Percentiles rank a stretch among this genome's conserved stretches.
Evolutionary conservation across 2,113 vertebrate species (phyloP).

Genomic region (Crypturellus undulatus): DNA sequence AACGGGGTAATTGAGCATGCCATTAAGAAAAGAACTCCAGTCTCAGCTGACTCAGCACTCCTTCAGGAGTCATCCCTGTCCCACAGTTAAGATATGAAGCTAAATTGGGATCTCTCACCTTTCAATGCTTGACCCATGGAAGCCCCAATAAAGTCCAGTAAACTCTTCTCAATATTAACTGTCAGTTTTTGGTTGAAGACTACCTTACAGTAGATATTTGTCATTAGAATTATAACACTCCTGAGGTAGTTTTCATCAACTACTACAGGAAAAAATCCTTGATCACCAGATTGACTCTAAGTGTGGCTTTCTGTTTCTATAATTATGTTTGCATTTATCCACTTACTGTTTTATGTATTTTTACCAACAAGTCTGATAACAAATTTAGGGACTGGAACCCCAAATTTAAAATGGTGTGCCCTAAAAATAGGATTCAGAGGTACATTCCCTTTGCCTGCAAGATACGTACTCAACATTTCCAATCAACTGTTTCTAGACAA

Average conservation of each 20-base stretch:
- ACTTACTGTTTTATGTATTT: not conserved
- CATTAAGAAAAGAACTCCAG: not conserved
- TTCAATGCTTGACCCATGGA: not conserved
- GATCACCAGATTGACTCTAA: not conserved
- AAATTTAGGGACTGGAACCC: not conserved
- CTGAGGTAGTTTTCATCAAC: not conserved
- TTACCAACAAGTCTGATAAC: not conserved
- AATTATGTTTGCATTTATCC: not conserved
- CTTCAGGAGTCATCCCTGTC: not conserved
- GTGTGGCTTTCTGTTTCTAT: not conserved
- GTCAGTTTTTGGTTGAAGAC: not conserved
- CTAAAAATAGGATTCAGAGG: not conserved
- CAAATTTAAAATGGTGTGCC: not conserved
- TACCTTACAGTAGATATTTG: not conserved
- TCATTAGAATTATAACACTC: not conserved
- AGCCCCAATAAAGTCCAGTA: not conserved
- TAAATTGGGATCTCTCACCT: fast-evolving
- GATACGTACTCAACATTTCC: not conserved
- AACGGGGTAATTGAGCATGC: not conserved
- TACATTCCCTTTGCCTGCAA: not conserved
- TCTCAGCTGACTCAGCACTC: not conserved
- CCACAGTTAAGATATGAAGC: not conserved
- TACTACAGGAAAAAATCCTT: not conserved
- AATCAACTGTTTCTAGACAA: not conserved
- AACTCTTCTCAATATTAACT: not conserved